Base-by-base conservation (phyloP, 2,888 invertebrate genomes). In the Drosophila subsilvestris region DNA sequence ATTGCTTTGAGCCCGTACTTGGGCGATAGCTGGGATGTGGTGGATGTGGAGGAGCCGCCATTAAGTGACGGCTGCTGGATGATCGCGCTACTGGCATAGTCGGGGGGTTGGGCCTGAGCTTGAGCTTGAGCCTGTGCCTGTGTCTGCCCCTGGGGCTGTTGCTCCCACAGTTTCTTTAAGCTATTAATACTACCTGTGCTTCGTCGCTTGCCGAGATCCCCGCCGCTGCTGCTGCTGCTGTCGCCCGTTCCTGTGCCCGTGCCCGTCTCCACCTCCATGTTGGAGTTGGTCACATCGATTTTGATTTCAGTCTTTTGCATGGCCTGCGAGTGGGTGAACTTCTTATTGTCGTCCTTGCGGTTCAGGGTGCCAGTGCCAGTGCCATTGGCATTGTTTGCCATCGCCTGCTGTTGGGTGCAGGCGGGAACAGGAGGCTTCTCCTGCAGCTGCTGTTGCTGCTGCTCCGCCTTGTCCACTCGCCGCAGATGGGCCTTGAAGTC, bases 131-230 rank as follows among this genome's bases (percentile, higher is more conserved):
- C 96, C 92, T 98, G 37, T 0, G 37, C 37, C 37, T 37, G 37
- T 37, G 37, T 14, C 14, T 37, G 61, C 37, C 63, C 54, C 66
- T 71, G 66, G 25, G 66, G 72, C 90, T 96, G 96, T 77, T 95
- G 96, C 92, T 98, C 98, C 98, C 98, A 98, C 74, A 98, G 93
- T 92, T 97, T 97, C 91, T 98, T 98, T 86, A 98, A 93, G 92
- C 97, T 98, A 91, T 96, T 97, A 89, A 98, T 98, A 93, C 97
- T 97, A 73, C 98, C 98, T 54, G 97, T 97, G 92, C 97, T 97
- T 78, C 97, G 95, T 14, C 98, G 94, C 91, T 97, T 98, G 90
- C 97, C 97, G 57, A 97, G 96, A 17, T 94, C 95, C 56, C 96
- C 96, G 51, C 78, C 58, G 20, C 78, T 25, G 25, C 25, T 25